Conservation (phyloP, 2,888 invertebrate species). For the Didymodactylos carnosus region DNA sequence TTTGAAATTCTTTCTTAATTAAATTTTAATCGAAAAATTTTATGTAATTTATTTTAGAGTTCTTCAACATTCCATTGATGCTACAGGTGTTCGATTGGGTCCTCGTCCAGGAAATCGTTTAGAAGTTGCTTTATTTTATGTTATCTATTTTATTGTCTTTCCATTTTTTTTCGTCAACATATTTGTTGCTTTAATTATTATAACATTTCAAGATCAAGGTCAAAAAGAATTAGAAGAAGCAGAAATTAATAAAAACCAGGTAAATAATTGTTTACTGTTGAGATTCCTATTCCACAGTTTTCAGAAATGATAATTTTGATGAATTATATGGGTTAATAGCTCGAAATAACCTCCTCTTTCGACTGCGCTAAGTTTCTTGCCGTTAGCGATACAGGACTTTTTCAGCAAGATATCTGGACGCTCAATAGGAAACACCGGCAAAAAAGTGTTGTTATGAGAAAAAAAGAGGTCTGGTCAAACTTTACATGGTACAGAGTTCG, state of each 20-base stretch:
- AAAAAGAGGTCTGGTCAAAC: too few species aligned
- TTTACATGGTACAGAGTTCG: too few species aligned
- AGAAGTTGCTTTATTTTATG: constrained; percentile 99
- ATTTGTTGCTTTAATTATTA: constrained; percentile 99
- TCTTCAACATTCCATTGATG: constrained; percentile 97
- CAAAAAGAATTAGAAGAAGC: constrained; percentile 98
- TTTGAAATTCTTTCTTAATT: background rate
- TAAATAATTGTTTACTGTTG: too few species aligned
- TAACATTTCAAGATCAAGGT: constrained; percentile 99
- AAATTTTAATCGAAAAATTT: constrained; percentile 16
- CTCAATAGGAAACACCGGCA: too few species aligned
- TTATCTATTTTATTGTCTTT: constrained; percentile 99
- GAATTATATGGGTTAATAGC: background rate
- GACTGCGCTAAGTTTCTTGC: too few species aligned
- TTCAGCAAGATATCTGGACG: too few species aligned
- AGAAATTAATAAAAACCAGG: constrained; percentile 99
- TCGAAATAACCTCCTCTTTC: too few species aligned
- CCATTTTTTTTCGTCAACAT: constrained; percentile 99
- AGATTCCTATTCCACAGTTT: too few species aligned
- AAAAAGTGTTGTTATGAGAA: too few species aligned
- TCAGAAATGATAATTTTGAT: too few species aligned
- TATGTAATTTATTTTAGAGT: too few species aligned
- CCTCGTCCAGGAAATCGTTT: constrained; percentile 97
- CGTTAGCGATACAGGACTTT: too few species aligned
- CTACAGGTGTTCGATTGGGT: constrained; percentile 88